phyloP scores from a whole-genome alignment of 1,140 invertebrate genomes.

The Drosophila ercepeae region DNA sequence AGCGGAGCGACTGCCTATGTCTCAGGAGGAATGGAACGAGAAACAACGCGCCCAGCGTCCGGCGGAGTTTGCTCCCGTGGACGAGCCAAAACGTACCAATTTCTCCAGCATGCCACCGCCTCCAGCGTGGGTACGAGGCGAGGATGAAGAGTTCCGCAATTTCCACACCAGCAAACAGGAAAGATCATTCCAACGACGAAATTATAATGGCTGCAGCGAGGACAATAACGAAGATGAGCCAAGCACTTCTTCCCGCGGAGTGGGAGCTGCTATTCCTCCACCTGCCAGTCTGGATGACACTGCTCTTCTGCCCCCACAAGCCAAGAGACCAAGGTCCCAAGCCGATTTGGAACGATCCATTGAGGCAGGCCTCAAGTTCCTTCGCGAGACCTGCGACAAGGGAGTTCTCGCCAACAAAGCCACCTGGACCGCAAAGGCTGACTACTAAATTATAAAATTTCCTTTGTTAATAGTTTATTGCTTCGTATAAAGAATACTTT shows the following conservation, averaged over 20 bases:
- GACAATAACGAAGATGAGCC: slow-evolving; percentile 40
- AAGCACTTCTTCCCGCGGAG: slow-evolving; percentile 19
- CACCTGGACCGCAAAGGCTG: slow-evolving; percentile 78
- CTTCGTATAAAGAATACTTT: slow-evolving; percentile 57
- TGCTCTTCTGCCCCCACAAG: slow-evolving; percentile 70
- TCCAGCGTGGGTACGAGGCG: not conserved
- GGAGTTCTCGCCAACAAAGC: slow-evolving; percentile 83
- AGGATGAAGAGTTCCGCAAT: slow-evolving; percentile 45
- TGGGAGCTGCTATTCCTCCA: slow-evolving; percentile 86
- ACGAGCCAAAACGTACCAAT: slow-evolving; percentile 65
- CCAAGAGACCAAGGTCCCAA: slow-evolving; percentile 51
- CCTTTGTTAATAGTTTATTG: slow-evolving; percentile 42
- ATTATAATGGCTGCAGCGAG: slow-evolving; percentile 33
- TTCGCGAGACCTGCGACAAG: slow-evolving; percentile 87
- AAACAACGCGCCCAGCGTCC: slow-evolving; percentile 88
- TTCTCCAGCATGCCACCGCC: slow-evolving; percentile 70
- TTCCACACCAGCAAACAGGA: slow-evolving; percentile 61
- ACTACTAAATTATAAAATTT: slow-evolving; percentile 55
- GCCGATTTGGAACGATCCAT: slow-evolving; percentile 87
- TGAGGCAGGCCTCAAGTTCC: slow-evolving; percentile 87
- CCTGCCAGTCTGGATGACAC: slow-evolving; percentile 87
- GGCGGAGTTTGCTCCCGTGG: slow-evolving; percentile 88
- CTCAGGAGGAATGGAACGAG: slow-evolving; percentile 92
- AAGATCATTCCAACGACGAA: slow-evolving; percentile 65
- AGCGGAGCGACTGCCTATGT: slow-evolving; percentile 86